A percentile compares a stretch with the other conserved stretches of the same genome.
Evolutionary conservation across 2,797 vertebrate species (phyloP).

Genomic region (Anguilla anguilla): DNA sequence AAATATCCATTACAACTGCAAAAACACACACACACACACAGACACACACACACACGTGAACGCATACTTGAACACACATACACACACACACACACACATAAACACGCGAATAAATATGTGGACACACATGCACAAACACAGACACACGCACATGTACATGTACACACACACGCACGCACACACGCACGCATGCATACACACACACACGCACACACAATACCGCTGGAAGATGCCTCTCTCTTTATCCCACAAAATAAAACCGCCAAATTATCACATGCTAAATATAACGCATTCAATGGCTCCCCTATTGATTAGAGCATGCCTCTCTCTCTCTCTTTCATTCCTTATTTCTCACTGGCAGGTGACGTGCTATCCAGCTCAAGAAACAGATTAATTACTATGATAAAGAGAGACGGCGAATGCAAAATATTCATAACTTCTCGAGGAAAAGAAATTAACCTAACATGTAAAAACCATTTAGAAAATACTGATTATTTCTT

Average conservation of each 20-base stretch:
- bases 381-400: constrained; percentile 60
- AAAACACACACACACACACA: constrained; percentile 70
- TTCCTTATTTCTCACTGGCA: constrained; percentile 42
- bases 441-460: constrained; percentile 10
- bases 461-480: constrained; percentile 20
- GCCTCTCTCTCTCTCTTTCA: constrained; percentile 52
- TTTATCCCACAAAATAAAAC: constrained; percentile 67
- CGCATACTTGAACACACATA: constrained; percentile 60
- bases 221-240: constrained; percentile 67
- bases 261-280: constrained; percentile 67
- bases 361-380: constrained; percentile 40
- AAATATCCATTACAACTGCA: constrained; percentile 75
- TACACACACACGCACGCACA: constrained; percentile 67
- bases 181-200: constrained; percentile 64
- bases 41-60: constrained; percentile 69
- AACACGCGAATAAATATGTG: constrained; percentile 58
- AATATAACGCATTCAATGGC: constrained; percentile 56
- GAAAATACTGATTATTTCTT: constrained; percentile 30
- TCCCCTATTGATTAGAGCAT: constrained; percentile 62
- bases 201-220: constrained; percentile 71
- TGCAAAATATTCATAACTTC: constrained; percentile 33
- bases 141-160: constrained; percentile 62
- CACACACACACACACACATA: constrained; percentile 69
- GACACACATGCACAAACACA: constrained; percentile 70
- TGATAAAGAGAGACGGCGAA: constrained; percentile 24